A percentile compares a stretch with the other conserved stretches of the same genome.
Evolutionary conservation across 2,113 vertebrate species (phyloP).

Genomic region (Rhea americana): DNA sequence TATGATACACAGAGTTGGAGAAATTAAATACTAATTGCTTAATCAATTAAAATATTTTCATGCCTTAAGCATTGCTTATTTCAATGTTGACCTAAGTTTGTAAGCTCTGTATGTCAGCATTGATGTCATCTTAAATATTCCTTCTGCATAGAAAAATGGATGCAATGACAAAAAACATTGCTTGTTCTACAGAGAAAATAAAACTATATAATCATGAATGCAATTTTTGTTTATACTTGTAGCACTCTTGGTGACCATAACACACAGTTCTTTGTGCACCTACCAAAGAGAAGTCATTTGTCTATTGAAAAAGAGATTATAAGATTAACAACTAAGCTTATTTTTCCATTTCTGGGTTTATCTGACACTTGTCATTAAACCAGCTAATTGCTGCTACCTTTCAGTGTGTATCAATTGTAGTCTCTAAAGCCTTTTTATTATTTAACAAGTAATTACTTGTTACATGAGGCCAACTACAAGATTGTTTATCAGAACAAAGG

Average conservation of each 20-base stretch:
- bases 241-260: neutral
- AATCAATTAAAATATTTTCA: neutral
- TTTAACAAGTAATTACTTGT: neutral
- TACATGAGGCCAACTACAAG: neutral
- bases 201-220: neutral
- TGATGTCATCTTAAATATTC: neutral
- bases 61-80: neutral
- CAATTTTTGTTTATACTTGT: neutral
- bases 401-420: neutral
- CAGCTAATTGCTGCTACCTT: neutral
- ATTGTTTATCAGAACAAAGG: neutral
- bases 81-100: neutral
- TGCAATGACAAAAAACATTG: fast-evolving
- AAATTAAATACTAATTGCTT: neutral
- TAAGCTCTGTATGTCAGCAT: neutral
- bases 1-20: neutral
- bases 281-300: neutral
- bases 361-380: neutral
- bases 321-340: neutral
- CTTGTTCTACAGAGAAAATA: neutral
- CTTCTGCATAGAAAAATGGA: neutral
- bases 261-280: neutral
- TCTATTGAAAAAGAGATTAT: neutral
- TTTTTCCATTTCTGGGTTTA: neutral
- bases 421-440: neutral